Conservation (phyloP, 2,797 vertebrate genomes). For the Danio tinwini region DNA sequence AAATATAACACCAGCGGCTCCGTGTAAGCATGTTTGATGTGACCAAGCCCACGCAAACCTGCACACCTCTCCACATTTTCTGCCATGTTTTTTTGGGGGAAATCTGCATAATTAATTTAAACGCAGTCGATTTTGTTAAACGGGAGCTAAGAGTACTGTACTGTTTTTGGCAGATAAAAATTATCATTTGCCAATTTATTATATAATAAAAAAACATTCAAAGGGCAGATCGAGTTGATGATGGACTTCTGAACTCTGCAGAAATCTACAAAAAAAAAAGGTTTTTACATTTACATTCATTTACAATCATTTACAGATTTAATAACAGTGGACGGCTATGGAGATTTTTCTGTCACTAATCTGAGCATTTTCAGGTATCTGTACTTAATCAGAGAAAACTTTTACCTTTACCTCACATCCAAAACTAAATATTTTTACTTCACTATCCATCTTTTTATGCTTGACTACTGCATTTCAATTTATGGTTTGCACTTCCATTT, state of each 20-base stretch:
- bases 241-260: not conserved
- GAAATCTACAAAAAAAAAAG: not conserved
- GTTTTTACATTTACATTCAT: too few relatives aligned
- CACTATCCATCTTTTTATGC: too few relatives aligned
- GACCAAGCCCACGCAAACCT: slow-evolving; percentile 8
- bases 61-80: slow-evolving; percentile 42
- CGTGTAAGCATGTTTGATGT: slow-evolving; percentile 29
- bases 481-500: too few relatives aligned
- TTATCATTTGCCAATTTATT: not conserved
- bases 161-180: not conserved
- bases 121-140: slow-evolving; percentile 6
- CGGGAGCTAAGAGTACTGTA: not conserved
- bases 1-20: not conserved
- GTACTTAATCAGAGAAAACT: too few relatives aligned
- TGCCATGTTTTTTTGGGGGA: slow-evolving; percentile 67
- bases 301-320: too few relatives aligned
- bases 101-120: slow-evolving; percentile 6
- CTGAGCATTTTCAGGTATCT: too few relatives aligned
- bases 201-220: not conserved
- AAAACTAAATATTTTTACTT: too few relatives aligned
- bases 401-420: too few relatives aligned
- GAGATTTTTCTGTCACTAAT: too few relatives aligned
- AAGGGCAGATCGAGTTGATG: not conserved
- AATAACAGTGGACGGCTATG: too few relatives aligned
- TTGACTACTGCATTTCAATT: too few relatives aligned